Base-by-base conservation (phyloP, 2,888 invertebrate species). In the Aphidius colemani region DNA sequence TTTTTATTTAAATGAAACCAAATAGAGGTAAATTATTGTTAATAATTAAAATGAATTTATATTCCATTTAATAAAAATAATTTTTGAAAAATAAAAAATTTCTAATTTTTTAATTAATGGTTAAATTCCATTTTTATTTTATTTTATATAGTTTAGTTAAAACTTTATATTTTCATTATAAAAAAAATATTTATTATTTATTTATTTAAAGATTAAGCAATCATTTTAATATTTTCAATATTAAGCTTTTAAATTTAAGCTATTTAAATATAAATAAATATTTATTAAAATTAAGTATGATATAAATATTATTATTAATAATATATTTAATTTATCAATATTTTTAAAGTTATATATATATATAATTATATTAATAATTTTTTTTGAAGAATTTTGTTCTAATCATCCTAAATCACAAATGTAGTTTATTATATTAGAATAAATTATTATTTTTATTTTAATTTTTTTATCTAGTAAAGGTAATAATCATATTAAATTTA, bases 11-110 rank as follows among this genome's bases (percentile, higher is more conserved):
- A 85, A 85, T 85, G 83, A 86, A 86, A 84, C 85, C 85, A 86
- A 86, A 82, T 72, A 86, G 86, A 87, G 87, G 88, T 85, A 83
- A 86, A 85, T 87, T 85, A 87, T 85, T 88, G 87, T 88, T 88
- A 88, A 88, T 88, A 85, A 86, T 86, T 85, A 69, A 67, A 87
- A 77, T 87, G 86, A 85, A 83, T 79, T 57, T 61, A 61, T 51
- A 56, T 83, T 86, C 86, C 86, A 86, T 86, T 87, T 87, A 64
- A 30, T 30, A 30, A 67, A n/a, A 67, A 65, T 68, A 66, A 67
- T 63, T 80, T 30, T 79, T 77, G 82, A 79, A 81, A 83, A 81
- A 77, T 72, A 75, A 76, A 82, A 87, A 88, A 87, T 87, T 87
- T 85, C 88, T 88, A 88, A 88, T 86, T 88, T 87, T 84, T 82